Evolutionary conservation across 1,140 invertebrate genomes (phyloP).

Genomic region (Onthophagus taurus): DNA sequence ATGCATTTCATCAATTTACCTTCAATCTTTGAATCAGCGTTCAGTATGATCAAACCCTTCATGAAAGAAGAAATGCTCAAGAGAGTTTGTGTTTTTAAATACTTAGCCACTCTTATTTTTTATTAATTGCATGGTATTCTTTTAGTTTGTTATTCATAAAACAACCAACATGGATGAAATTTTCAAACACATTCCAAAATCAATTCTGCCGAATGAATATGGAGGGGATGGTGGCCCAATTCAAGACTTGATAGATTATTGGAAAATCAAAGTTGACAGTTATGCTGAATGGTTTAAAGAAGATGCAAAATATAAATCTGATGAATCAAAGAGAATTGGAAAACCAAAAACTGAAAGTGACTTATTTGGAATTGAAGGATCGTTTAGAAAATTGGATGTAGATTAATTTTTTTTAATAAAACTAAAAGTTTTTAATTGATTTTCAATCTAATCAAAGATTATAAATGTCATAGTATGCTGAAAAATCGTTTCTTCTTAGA

Average conservation of each 20-base stretch:
- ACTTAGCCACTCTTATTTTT: background rate
- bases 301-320: slow-evolving; percentile 43
- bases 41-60: slow-evolving; percentile 40
- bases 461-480: too few species aligned
- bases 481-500: too few species aligned
- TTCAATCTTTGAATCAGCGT: slow-evolving; percentile 40
- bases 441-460: too few species aligned
- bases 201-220: slow-evolving; percentile 45
- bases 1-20: slow-evolving; percentile 44
- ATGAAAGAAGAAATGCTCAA: slow-evolving; percentile 40
- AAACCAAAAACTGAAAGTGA: slow-evolving; percentile 41
- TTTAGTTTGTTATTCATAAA: slow-evolving; percentile 11
- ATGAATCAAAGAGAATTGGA: slow-evolving; percentile 47
- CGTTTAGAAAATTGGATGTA: slow-evolving; percentile 11
- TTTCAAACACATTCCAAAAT: slow-evolving; percentile 39
- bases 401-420: too few species aligned
- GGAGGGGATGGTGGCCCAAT: slow-evolving; percentile 37
- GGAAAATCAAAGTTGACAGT: slow-evolving; percentile 45
- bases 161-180: slow-evolving; percentile 3
- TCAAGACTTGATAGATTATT: slow-evolving; percentile 27
- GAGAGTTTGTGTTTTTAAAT: slow-evolving; percentile 34
- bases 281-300: slow-evolving; percentile 46
- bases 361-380: slow-evolving; percentile 11
- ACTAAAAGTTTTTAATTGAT: too few species aligned
- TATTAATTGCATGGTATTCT: slow-evolving; percentile 24